A percentile compares a stretch with the other conserved stretches of the same genome.
Conservation (phyloP, 1,140 invertebrate species). For the Scylla paramamosain region DNA sequence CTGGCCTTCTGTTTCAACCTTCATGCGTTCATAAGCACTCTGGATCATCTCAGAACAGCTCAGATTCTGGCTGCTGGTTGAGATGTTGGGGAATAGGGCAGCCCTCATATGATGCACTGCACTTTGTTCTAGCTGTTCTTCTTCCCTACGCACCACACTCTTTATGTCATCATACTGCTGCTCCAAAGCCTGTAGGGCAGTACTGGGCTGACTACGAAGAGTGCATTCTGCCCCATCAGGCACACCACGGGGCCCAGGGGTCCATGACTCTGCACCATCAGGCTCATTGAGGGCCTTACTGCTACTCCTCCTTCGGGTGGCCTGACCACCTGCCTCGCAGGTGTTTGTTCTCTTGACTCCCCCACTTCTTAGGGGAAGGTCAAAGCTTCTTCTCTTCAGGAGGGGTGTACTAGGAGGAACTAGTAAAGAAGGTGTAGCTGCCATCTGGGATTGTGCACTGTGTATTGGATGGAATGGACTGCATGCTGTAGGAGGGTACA, state of each 20-base stretch:
- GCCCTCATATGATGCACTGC: slow-evolving; percentile 71
- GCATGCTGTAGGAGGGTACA: not conserved
- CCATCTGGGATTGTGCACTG: slow-evolving; percentile 7
- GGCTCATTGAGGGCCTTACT: slow-evolving; percentile 58
- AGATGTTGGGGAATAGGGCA: slow-evolving; percentile 62
- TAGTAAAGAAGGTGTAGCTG: not conserved
- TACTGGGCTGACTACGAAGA: slow-evolving; percentile 38
- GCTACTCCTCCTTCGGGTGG: slow-evolving; percentile 51
- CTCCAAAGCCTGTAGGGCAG: slow-evolving; percentile 64
- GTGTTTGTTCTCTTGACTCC: slow-evolving; percentile 44
- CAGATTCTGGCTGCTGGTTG: slow-evolving; percentile 49
- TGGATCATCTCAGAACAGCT: slow-evolving; percentile 76
- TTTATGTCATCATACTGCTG: slow-evolving; percentile 75
- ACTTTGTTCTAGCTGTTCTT: slow-evolving; percentile 65
- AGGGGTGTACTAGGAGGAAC: not conserved
- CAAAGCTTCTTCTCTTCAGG: slow-evolving; percentile 64
- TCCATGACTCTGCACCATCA: slow-evolving; percentile 62
- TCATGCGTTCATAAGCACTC: slow-evolving; percentile 77
- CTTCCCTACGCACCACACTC: slow-evolving; percentile 63
- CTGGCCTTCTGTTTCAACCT: slow-evolving; percentile 69
- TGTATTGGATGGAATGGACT: not conserved
- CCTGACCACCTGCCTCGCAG: slow-evolving; percentile 39
- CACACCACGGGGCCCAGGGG: slow-evolving; percentile 66
- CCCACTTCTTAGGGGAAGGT: slow-evolving; percentile 48
- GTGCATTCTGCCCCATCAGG: slow-evolving; percentile 76